Evolutionary conservation across 2,113 vertebrate species (phyloP).

Genomic region (Phalacrocorax aristotelis): DNA sequence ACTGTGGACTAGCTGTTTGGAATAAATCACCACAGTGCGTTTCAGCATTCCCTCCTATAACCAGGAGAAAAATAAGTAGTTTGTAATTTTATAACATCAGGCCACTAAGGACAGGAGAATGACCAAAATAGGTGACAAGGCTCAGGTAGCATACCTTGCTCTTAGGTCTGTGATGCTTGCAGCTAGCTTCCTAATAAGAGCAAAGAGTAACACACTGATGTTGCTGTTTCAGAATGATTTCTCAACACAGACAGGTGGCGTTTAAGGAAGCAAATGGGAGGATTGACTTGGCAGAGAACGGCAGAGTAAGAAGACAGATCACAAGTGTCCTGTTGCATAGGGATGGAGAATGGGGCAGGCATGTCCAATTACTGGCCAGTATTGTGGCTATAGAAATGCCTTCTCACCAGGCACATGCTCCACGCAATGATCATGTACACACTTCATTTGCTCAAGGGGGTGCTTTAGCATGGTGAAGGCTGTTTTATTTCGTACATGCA

Average conservation of each 20-base stretch:
- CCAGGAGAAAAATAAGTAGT: neutral
- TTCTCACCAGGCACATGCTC: neutral
- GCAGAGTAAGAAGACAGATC: slow-evolving; percentile 12
- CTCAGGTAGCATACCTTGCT: neutral
- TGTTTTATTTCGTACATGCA: slow-evolving; percentile 37
- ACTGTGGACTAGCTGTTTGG: neutral
- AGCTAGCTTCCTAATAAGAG: neutral
- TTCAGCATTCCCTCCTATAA: neutral
- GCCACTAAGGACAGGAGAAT: neutral
- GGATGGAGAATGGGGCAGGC: neutral
- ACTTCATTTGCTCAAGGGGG: slow-evolving; percentile 19
- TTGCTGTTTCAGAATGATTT: slow-evolving; percentile 22
- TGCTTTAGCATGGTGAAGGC: neutral
- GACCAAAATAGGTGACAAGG: neutral
- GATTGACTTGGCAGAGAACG: slow-evolving; percentile 5
- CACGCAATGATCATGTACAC: neutral
- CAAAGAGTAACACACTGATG: neutral
- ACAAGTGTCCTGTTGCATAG: neutral
- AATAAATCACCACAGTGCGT: neutral
- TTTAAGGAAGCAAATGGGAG: slow-evolving; percentile 53
- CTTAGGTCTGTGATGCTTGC: neutral
- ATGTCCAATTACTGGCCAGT: slow-evolving; percentile 31
- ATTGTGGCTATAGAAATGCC: neutral
- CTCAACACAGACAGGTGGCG: neutral
- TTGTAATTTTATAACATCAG: neutral